Base-by-base conservation (phyloP, 2,888 invertebrate genomes). In the Lasioglossum oenotherae region DNA sequence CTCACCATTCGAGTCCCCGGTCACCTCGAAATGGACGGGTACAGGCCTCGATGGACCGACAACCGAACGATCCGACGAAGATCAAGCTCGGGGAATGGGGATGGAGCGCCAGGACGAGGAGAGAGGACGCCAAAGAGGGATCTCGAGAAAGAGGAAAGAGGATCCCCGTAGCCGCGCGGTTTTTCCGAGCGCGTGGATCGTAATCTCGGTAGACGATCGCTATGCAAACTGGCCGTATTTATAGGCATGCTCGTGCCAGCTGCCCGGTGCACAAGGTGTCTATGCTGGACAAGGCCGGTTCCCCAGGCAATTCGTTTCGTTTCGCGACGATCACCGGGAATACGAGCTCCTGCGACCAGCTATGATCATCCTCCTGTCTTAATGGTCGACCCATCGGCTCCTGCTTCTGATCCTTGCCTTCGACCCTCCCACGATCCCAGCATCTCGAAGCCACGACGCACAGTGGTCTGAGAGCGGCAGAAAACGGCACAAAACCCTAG, bases 151-250 rank as follows among this genome's bases (percentile, higher is more conserved):
- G 60, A 27, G 64, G 14, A 38, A 35, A 35, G 69, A 41, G 38
- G 69, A 71, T 71, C 69, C 23, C n/a, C 41, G n/a, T 16, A 60
- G 16, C 49, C 4, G n/a, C 35, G 16, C 44, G 73, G 77, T 79
- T 88, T 87, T 85, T 82, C 75, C 86, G 57, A 72, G 78, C 69
- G 41, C 67, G 67, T 3, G 81, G 67, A 81, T 82, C 81, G 80
- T 84, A 89, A 90, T 90, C 86, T 84, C 57, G 53, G 49, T 41
- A 27, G 69, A 71, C 77, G 82, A 90, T 87, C 81, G 81, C 80
- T 86, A 85, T 85, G 87, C 84, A 82, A 85, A 88, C 74, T 74
- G 81, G 44, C 76, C 67, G 88, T 90, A 87, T 91, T 92, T 92
- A 92, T 90, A 89, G 89, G 78, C 73, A 64, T 74, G 46, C 81